Percentiles rank a stretch among this genome's conserved stretches.
These are phyloP conservation scores for Scalopus aquaticus DNA, from an alignment of 2,113 vertebrate species.

Conservation along the genomic window DNA sequence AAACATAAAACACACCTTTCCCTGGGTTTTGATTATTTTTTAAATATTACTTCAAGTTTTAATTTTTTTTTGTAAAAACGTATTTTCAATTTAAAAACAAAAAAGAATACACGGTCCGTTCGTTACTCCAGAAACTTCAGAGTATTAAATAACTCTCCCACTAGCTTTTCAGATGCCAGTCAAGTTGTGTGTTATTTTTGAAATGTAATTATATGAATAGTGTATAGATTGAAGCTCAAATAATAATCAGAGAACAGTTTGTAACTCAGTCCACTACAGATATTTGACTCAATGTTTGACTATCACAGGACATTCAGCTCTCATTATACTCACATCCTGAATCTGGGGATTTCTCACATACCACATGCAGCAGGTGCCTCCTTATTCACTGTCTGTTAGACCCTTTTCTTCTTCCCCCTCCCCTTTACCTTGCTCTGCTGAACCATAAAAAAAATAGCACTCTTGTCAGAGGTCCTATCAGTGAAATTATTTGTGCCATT, in stretches of 20 bases:
- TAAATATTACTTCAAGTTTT: slow-evolving; percentile 42
- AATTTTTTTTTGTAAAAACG: not conserved
- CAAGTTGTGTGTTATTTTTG: slow-evolving; percentile 55
- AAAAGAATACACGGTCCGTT: slow-evolving; percentile 45
- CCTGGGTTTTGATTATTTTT: not conserved
- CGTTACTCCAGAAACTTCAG: not conserved
- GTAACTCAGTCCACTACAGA: not conserved
- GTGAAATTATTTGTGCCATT: slow-evolving; percentile 56
- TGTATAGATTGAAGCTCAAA: not conserved
- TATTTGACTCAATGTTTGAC: slow-evolving; percentile 43
- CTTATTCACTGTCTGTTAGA: slow-evolving; percentile 80
- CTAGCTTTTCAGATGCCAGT: slow-evolving; percentile 36
- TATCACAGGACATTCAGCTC: slow-evolving; percentile 58
- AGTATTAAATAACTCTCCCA: slow-evolving; percentile 47
- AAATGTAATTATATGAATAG: slow-evolving; percentile 47
- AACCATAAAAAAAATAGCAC: slow-evolving; percentile 50
- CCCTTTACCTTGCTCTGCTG: not conserved
- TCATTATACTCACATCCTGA: slow-evolving; percentile 71
- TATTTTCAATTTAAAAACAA: slow-evolving; percentile 31
- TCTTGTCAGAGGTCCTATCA: slow-evolving; percentile 29
- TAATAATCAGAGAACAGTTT: slow-evolving; percentile 65
- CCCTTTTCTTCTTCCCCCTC: slow-evolving; percentile 66
- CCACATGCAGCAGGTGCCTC: slow-evolving; percentile 76
- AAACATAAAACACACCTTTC: not conserved
- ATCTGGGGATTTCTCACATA: slow-evolving; percentile 63